Base-by-base conservation (phyloP, 2,113 vertebrate species). In the Thomomys bottae region DNA sequence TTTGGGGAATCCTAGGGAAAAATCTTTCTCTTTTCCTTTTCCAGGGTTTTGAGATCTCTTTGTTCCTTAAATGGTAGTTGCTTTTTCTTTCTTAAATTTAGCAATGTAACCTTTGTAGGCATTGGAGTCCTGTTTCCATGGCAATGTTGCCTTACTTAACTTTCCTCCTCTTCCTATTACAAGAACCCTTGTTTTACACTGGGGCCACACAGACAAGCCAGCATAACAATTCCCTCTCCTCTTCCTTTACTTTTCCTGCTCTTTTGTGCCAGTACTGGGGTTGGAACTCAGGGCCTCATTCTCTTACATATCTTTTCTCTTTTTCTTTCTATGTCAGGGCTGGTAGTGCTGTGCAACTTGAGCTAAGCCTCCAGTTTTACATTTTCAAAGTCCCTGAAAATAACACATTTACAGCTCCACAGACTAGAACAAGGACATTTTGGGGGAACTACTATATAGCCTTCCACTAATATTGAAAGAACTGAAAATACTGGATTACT, bases 1-100 rank as follows among this genome's bases (percentile, higher is more conserved):
- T 23, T 32, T 54, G n/a, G 8, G 6, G 28, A 45, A 21, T 6
- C 4, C 45, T 36, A 30, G 9, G 3, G 6, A 2, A 49, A 18
- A 73, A n/a, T 21, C 30, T 4, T 15, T 15, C 67, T 28, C 9
- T 24, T 23, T 61, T 20, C 2, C 23, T 61, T 61, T 57, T 38
- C 32, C 26, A 38, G 12, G 0, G 32, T 66, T 23, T 66, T 0
- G 8, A 34, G 23, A 20, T 2, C 8, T 3, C 7, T 45, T 36
- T 4, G 38, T 14, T 71, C 32, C 6, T n/a, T 30, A 1, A 26
- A 8, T 42, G 15, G 12, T 73, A 8, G 5, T 5, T 59, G 2
- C 7, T 30, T 38, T 42, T 12, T 0, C 23, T 8, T 18, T 40
- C 59, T 87, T 20, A 59, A 64, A 87, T 17, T 4, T 15, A 84